Base-by-base conservation (phyloP, 2,797 vertebrate species). In the Adelosebastes latens region DNA sequence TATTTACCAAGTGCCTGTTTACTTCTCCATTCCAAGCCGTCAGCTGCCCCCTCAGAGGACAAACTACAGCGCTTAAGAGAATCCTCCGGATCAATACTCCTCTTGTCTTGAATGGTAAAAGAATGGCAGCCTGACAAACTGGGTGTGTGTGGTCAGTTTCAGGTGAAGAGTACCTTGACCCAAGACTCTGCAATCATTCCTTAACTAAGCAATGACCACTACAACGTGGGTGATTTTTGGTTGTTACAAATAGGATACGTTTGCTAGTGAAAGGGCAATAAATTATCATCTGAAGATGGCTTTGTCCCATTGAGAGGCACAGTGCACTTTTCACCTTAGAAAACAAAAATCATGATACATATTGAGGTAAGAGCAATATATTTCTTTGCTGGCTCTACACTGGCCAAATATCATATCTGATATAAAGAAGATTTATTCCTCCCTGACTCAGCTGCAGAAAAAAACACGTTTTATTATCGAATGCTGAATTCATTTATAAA, bases 1-100 rank as follows among this genome's bases (percentile, higher is more conserved):
- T 94, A 94, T 96, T 95, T 95, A 94, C 92, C 90, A 81, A 90
- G 89, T 79, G 92, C 86, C 85, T 95, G 92, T 96, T 96, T 95
- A 92, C 94, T 88, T 89, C 90, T 91, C 77, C 88, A 91, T 93
- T 93, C 88, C 91, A 74, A 83, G 90, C 89, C 88, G 85, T 91
- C 92, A 94, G 94, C 94, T 94, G 91, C 91, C 86, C 91, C 88
- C 92, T 94, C 92, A 89, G 83, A 95, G 93, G 93, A 94, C 94
- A 96, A 94, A 94, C 93, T 93, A 79, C 82, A 85, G 79, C 85
- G 79, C 86, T 93, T 89, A 84, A 88, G 85, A 93, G 89, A 90
- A 94, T 92, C 92, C 89, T 81, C 88, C 8, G 68, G 93, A 95
- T 96, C 95, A 95, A 96, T 96, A 95, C 87, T 64, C 79, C 91